Evolutionary conservation across 1,140 invertebrate species (phyloP), one percentile per base, ranked within the genome.

Genomic region (Gonatopus flavifemur): DNA sequence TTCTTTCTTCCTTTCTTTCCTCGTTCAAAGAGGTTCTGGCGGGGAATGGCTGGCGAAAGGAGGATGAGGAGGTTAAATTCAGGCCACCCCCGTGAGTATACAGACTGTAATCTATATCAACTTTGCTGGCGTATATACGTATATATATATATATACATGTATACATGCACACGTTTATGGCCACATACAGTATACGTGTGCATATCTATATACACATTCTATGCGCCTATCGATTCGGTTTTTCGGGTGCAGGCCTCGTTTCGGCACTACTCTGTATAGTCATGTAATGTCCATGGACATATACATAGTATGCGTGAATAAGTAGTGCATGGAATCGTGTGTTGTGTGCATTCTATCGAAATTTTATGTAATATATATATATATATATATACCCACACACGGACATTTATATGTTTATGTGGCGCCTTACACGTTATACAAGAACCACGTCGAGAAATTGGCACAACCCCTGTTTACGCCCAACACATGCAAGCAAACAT

Each of bases 171-270:
- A 20, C n/a, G n/a, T n/a, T n/a, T n/a, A n/a, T n/a, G n/a, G n/a
- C n/a, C n/a, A n/a, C n/a, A n/a, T n/a, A n/a, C n/a, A n/a, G n/a
- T n/a, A n/a, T 42, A 30, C 25, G 13, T 45, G 32, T 52, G 46
- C 46, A 43, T 50, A 38, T 47, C 47, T 42, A 55, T 52, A 54
- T 52, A 52, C 49, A 53, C 58, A 39, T 53, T 64, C 65, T 68
- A 69, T 66, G 69, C 68, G 70, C 65, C 67, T 74, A 76, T 76
- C 72, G 74, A 76, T 76, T 74, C 62, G 66, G 61, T 73, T 74
- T 73, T 73, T 74, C 64, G 64, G 69, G 57, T 66, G 67, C 67
- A 67, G 65, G 67, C 64, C 64, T 72, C 66, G 66, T 73, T 74
- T 69, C 68, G 66, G 62, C 62, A 56, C 62, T 65, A 22, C 28